Base-by-base conservation (phyloP, 2,888 invertebrate species). In the Eilema depressum region DNA sequence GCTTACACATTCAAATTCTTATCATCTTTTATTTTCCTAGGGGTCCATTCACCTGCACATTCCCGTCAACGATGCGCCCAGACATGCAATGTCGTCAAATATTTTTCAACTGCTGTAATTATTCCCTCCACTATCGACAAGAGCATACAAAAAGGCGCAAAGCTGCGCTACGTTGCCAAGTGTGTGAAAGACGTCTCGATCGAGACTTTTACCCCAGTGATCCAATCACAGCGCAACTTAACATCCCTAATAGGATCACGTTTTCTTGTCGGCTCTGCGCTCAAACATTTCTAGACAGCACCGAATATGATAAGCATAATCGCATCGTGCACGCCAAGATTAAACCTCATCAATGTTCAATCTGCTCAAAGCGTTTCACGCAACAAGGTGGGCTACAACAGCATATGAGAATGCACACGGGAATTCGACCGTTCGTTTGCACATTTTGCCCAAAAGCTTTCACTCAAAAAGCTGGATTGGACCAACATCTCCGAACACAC, bases 41-140 rank as follows among this genome's bases (percentile, higher is more conserved):
- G 85, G 95, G 95, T 37, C 95, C 95, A 30, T 95, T 95, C 74
- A 94, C 93, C 8, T 95, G 95, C 84, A 92, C 93, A 5, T 91
- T 93, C 67, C 92, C 93, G 20, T 91, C 93, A 10, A 83, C 88
- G 17, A 73, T 92, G 71, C 90, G 87, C n/a, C 90, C 93, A 17
- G 92, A 92, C 57, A 76, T 89, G 68, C 94, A 92, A 71, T 95
- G 95, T 74, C 89, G 92, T 37, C 93, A 93, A 79, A 92, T 92
- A 73, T 95, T 95, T 84, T 92, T 92, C 78, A 92, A 93, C 76
- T 95, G 95, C 81, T 95, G 95, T 81, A 93, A 94, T 75, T 95
- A 95, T 75, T 95, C 95, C 3, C 78, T 92, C 5, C 95, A 95
- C 73, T 94, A 95, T 75, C 89, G 94, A 59, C 93, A 94, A 70